A percentile compares a stretch with the other conserved stretches of the same genome.
Conservation (phyloP, 1,140 invertebrate genomes). For the Hyles euphorbiae region DNA sequence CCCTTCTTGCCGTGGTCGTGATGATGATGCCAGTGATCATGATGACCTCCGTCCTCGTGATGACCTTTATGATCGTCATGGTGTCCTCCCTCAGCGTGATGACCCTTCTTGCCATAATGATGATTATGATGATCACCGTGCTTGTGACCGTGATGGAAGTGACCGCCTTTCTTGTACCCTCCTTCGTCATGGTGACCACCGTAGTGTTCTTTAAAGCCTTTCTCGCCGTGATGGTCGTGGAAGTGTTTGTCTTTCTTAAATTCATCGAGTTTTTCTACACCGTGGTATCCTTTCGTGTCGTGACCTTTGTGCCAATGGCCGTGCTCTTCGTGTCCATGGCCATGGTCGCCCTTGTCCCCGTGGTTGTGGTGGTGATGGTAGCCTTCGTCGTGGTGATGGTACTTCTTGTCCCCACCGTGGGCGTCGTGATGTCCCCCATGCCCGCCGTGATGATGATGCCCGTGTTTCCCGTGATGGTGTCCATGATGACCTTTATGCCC, state of each 20-base stretch:
- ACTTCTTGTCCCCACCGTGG: constrained; percentile 83
- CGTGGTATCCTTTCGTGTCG: constrained; percentile 85
- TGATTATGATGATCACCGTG: constrained; percentile 77
- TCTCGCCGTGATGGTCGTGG: constrained; percentile 86
- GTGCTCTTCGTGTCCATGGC: constrained; percentile 76
- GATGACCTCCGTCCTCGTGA: constrained; percentile 46
- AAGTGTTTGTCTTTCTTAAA: constrained; percentile 55
- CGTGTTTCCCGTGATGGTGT: constrained; percentile 79
- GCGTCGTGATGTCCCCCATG: constrained; percentile 82
- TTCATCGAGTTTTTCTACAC: constrained; percentile 82
- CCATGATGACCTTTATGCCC: constrained; percentile 77
- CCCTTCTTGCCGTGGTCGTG: constrained; percentile 76
- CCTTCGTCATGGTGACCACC: constrained; percentile 80
- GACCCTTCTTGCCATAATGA: constrained; percentile 59
- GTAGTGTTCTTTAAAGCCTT: constrained; percentile 80
- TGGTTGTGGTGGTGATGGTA: constrained; percentile 81
- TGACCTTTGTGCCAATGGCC: constrained; percentile 85
- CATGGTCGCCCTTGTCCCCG: constrained; percentile 83
- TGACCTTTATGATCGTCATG: constrained; percentile 78
- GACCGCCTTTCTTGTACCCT: constrained; percentile 79
- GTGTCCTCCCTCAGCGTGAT: constrained; percentile 60
- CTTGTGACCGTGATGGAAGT: constrained; percentile 81
- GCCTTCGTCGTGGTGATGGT: constrained; percentile 81
- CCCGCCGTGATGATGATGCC: constrained; percentile 82
- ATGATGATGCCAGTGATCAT: constrained; percentile 74